A percentile compares a stretch with the other conserved stretches of the same genome.
phyloP scores from a whole-genome alignment of 2,113 vertebrate genomes.

The Calyptommatus sinebrachiatus region DNA sequence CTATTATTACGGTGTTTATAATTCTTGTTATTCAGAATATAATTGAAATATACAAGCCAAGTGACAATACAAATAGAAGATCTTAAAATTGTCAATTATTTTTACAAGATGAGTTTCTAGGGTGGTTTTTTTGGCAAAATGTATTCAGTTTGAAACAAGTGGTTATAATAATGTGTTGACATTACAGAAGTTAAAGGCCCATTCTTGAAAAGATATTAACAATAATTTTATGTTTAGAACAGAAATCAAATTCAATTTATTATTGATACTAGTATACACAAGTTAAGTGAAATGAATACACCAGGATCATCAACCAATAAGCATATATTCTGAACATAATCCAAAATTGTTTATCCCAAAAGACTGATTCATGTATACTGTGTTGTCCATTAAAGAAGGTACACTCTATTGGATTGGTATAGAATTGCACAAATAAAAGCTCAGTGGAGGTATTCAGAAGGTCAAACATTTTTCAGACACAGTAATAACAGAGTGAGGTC shows the following conservation, averaged over 20 bases:
- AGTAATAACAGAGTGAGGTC: not conserved
- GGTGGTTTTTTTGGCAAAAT: too few species aligned
- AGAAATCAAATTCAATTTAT: not conserved
- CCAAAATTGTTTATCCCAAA: not conserved
- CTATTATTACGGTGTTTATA: not conserved
- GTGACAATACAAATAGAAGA: not conserved
- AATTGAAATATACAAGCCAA: not conserved
- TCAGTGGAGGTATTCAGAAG: not conserved
- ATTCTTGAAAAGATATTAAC: not conserved
- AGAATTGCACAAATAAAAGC: conserved; percentile 13
- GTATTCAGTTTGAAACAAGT: too few species aligned
- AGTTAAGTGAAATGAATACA: not conserved
- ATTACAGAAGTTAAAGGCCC: not conserved
- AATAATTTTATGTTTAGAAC: not conserved
- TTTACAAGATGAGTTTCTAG: not conserved
- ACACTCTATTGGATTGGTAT: conserved; percentile 1
- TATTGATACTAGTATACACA: not conserved
- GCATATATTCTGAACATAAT: not conserved
- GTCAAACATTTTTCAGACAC: not conserved
- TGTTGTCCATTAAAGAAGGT: conserved; percentile 10
- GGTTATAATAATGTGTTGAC: not conserved
- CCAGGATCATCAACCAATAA: not conserved
- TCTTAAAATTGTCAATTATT: not conserved
- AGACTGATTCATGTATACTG: not conserved
- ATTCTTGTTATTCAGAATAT: not conserved